Evolutionary conservation across 2,797 vertebrate species (phyloP).

Genomic region (Gorsachius magnificus): DNA sequence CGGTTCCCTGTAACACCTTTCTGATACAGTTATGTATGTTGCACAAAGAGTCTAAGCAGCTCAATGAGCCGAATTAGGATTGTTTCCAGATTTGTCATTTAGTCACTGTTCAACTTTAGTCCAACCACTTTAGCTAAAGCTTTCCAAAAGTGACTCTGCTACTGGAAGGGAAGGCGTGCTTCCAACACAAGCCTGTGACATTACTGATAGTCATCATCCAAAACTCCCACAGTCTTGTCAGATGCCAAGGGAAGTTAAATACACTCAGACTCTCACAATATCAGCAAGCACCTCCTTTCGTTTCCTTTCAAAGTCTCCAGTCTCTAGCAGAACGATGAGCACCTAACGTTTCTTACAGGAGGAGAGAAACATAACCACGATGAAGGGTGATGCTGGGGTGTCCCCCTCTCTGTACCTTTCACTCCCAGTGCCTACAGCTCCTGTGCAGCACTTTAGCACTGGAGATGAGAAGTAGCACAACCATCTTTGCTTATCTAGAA

Average conservation of each 20-base stretch:
- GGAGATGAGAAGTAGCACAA: background rate
- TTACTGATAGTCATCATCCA: background rate
- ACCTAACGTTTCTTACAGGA: background rate
- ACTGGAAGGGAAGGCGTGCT: background rate
- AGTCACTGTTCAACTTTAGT: background rate
- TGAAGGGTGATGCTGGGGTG: background rate
- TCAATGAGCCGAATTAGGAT: background rate
- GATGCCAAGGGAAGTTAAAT: constrained; percentile 1
- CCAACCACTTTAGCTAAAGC: background rate
- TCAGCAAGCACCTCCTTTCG: background rate
- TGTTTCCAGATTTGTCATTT: background rate
- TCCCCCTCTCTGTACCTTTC: background rate
- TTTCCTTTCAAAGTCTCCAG: background rate
- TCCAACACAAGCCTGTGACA: background rate
- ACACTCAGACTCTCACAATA: background rate
- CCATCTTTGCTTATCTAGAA: background rate
- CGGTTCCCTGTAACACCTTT: background rate
- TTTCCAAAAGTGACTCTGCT: background rate
- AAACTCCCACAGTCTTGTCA: background rate
- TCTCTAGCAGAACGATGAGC: background rate
- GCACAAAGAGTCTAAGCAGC: background rate
- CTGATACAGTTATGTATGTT: background rate
- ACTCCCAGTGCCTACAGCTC: background rate
- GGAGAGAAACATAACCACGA: background rate
- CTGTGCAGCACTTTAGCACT: background rate